Conservation (phyloP, 2,888 invertebrate genomes). For the Anthrax anthrax region DNA sequence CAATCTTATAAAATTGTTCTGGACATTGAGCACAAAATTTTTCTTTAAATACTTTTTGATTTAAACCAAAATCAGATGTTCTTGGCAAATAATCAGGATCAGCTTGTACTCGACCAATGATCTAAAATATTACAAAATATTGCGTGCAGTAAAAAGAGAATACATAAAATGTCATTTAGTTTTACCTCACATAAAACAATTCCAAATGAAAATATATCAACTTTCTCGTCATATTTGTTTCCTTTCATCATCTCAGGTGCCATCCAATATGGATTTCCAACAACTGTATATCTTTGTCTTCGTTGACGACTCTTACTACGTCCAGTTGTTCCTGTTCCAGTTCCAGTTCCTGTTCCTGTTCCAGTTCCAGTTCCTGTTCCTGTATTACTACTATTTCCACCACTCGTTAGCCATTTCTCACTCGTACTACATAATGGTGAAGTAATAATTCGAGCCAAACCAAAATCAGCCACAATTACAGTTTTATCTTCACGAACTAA, state of each 20-base stretch:
- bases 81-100: conserved; percentile 90
- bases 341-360: conserved; percentile 22
- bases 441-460: conserved; percentile 66
- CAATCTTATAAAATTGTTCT: conserved; percentile 72
- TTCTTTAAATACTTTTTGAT: conserved; percentile 70
- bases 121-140: conserved; percentile 37
- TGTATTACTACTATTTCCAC: conserved; percentile 29
- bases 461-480: conserved; percentile 93
- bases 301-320: conserved; percentile 49
- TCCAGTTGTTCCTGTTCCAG: conserved; percentile 34
- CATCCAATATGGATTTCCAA: conserved; percentile 98
- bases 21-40: conserved; percentile 75
- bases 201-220: conserved; percentile 91
- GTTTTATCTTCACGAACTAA: conserved; percentile 79
- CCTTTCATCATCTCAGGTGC: conserved; percentile 98
- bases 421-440: conserved; percentile 31
- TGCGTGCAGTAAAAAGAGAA: background rate
- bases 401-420: conserved; percentile 28
- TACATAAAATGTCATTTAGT: background rate
- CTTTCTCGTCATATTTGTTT: conserved; percentile 89
- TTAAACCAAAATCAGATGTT: conserved; percentile 81
- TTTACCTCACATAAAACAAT: conserved; percentile 84
- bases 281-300: conserved; percentile 84
- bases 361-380: conserved; percentile 38
- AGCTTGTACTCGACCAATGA: conserved; percentile 87